Evolutionary conservation across 2,888 invertebrate genomes (phyloP).

Genomic region (Omphaloscelis lunosa): DNA sequence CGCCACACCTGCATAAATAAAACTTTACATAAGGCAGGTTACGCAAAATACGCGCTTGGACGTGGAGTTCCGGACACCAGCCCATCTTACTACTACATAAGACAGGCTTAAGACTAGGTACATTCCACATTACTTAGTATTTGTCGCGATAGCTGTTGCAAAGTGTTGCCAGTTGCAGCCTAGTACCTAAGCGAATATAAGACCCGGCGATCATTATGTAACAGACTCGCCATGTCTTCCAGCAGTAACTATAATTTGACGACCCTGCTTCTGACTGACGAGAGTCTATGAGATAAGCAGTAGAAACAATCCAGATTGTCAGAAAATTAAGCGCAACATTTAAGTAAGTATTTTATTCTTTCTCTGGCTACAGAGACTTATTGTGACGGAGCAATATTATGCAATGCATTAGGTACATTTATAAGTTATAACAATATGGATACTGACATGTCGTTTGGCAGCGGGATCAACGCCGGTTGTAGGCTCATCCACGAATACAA

Average conservation of each 20-base stretch:
- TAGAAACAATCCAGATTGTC: neutral
- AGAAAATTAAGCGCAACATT: neutral
- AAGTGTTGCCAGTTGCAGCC: neutral
- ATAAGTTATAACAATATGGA: neutral
- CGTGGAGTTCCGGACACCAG: neutral
- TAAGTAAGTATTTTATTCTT: neutral
- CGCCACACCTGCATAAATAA: conserved; percentile 81
- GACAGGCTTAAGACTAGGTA: neutral
- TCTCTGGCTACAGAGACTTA: neutral
- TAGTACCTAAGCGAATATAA: neutral
- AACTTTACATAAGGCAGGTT: conserved; percentile 1
- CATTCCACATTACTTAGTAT: neutral
- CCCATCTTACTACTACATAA: neutral
- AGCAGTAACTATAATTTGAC: neutral
- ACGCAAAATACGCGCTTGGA: neutral
- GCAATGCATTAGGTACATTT: neutral
- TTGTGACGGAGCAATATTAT: neutral
- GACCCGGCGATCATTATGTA: neutral
- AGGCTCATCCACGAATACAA: conserved; percentile 93
- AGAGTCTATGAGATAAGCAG: neutral
- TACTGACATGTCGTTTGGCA: conserved; percentile 91
- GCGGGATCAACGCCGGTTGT: conserved; percentile 94
- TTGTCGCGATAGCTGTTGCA: neutral
- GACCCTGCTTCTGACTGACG: neutral
- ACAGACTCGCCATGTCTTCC: neutral